Base-by-base conservation (phyloP, 1,140 invertebrate species). In the Nylanderia fulva region DNA sequence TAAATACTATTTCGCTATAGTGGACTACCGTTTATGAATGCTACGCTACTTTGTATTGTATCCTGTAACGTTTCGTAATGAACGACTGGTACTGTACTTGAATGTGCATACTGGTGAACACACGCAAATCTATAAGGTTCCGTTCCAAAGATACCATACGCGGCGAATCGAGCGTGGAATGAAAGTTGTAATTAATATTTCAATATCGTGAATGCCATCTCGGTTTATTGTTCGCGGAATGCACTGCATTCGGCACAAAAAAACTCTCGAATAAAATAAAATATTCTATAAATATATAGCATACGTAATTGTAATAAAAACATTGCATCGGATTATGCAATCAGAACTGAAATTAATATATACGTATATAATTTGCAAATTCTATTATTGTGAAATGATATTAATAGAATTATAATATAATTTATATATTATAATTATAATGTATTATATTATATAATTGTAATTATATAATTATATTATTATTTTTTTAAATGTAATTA, bases 21-120 rank as follows among this genome's bases (percentile, higher is more conserved):
- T 94, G 93, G 91, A 93, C 92, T 94, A 94, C 89, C 90, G 83
- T 93, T n/a, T 93, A 93, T 93, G 92, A 86, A 91, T 86, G 88
- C 93, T 94, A 94, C 92, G 69, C 92, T 94, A 94, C 91, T 93
- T 92, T 94, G 93, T 94, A 93, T 93, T 93, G 88, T 92, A 91
- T 91, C 61, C 61, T 91, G 89, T 92, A 91, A 92, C 92, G 88
- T 85, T 91, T 88, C 90, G 90, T 90, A 92, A 90, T 92, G 89
- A 92, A 92, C 86, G 84, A 90, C 86, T 88, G 77, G 86, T 92
- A 92, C 87, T 91, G 85, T 91, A 90, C 45, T 74, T 90, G 86
- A 88, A 91, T 91, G 90, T 92, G 91, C 88, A 89, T 89, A 91
- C 86, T 88, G 87, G 88, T 90, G 88, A 87, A 88, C 88, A 90